Base-by-base conservation (phyloP, 2,888 invertebrate species). In the Agrypnus murinus region DNA sequence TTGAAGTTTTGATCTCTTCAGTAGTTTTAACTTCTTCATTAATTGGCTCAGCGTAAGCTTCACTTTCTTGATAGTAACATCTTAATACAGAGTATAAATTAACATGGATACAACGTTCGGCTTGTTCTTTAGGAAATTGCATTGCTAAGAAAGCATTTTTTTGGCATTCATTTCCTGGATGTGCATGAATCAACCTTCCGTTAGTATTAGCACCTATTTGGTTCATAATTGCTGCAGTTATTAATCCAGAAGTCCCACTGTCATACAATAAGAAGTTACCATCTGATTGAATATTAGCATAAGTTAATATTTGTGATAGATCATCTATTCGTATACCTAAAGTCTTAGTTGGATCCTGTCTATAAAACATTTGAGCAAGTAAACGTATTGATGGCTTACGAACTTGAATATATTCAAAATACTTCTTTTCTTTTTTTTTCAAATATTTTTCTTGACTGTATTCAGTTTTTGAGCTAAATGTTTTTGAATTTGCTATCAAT, bases 371-470 rank as follows among this genome's bases (percentile, higher is more conserved):
- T 78, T 97, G 95, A 15, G 93, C 88, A 48, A 99, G 85, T n/a
- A 95, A 86, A 50, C 95, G 88, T 67, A 98, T 88, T 38, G 91
- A 94, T 0, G 98, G 97, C 81, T 89, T 91, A 4, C 93, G 87
- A 55, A 98, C 89, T 76, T 92, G 92, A 12, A 97, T 87, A 81
- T 92, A 93, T 80, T 94, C 94, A 81, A 92, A 94, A 86, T 97
- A 98, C 86, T 98, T 98, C 78, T 93, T 94, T 80, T 95, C 95
- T 84, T 99, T 99, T 84, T 98, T 98, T 79, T 93, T 94, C 46
- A 98, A 88, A 84, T 98, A 99, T 84, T 98, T 98, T 78, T 95
- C 95, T 84, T 98, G 95, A 0, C 95, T 93, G 84, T 92, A 98
- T 80, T 94, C 95, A 0, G 97, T 98, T 88, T 98, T 98, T 65